Evolutionary conservation across 2,113 vertebrate species (phyloP), one percentile per base, ranked within the genome.

Genomic region (Setophaga coronata): DNA sequence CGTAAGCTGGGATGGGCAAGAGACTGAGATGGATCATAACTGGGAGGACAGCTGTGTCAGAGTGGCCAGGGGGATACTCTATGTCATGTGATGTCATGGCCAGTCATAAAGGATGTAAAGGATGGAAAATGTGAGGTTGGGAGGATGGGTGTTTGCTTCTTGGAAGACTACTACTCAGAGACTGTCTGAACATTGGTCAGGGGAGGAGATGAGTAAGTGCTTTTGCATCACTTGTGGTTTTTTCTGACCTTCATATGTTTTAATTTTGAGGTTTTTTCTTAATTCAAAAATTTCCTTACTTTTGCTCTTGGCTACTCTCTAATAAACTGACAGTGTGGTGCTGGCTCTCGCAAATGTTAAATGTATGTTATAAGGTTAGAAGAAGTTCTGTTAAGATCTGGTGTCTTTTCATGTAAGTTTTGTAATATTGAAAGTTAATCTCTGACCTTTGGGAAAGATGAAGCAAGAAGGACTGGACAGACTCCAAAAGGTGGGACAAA

Each of bases 401-500:
- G 18, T 64, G 14, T 2, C 19, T 42, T 62, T 62, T 78, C 0
- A 40, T 21, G 1, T 7, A 50, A 40, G 5, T 51, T 51, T 28
- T n/a, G 7, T 51, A 7, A 40, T 40, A 14, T 8, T 42, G 74
- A n/a, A n/a, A 78, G 58, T 25, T 62, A 10, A 40, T 51, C 34
- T n/a, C 16, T 2, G 6, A 26, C 34, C 29, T 40, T 0, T 61
- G 45, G 28, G 45, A 38, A 77, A 33, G 57, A 9, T 2, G 2
- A 62, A 62, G 45, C 45, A 11, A 17, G 20, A 38, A 58, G 42
- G 56, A 38, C 16, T 24, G 43, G 45, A 25, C 34, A 61, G 26
- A 18, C 43, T 15, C n/a, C 0, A 2, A 61, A 29, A 12, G 17
- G 23, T 0, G 1, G 36, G 29, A 40, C 1, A 2, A 40, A 62